Evolutionary conservation across 23 tunicate species (phyloP).

Genomic region (Ascidia mentula): DNA sequence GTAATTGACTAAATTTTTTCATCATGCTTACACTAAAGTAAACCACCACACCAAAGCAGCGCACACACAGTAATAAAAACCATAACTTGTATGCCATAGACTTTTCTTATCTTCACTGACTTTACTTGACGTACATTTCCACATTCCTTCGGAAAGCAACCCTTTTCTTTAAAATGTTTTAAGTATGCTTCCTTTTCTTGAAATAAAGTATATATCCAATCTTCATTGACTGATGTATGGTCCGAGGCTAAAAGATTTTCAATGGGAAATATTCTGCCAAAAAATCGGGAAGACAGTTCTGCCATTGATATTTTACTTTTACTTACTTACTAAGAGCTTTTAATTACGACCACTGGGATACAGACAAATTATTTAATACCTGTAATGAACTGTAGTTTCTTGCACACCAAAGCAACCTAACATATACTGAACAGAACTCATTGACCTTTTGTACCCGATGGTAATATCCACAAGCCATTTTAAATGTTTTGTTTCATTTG

Average conservation of each 20-base stretch:
- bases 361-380: not conserved
- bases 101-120: not conserved
- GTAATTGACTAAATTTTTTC: too few species aligned
- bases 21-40: not conserved
- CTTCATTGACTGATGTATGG: not conserved
- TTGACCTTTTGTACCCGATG: not conserved
- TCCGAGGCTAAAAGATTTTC: too few species aligned
- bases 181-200: not conserved
- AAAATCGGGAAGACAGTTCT: too few species aligned
- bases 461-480: conserved; percentile 14
- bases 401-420: not conserved
- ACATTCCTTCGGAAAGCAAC: not conserved
- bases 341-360: too few species aligned
- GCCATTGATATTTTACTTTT: too few species aligned
- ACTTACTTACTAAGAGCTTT: too few species aligned
- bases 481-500: not conserved
- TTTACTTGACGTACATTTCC: not conserved
- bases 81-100: not conserved
- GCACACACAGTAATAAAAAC: not conserved
- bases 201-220: not conserved
- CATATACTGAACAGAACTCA: not conserved
- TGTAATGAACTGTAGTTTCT: not conserved
- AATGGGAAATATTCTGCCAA: not conserved
- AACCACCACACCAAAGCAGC: not conserved
- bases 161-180: not conserved